A percentile compares a stretch with the other conserved stretches of the same genome.
These are phyloP conservation scores for Anarhynchus alexandrinus DNA, from an alignment of 2,113 vertebrate species.

Conservation along the genomic window DNA sequence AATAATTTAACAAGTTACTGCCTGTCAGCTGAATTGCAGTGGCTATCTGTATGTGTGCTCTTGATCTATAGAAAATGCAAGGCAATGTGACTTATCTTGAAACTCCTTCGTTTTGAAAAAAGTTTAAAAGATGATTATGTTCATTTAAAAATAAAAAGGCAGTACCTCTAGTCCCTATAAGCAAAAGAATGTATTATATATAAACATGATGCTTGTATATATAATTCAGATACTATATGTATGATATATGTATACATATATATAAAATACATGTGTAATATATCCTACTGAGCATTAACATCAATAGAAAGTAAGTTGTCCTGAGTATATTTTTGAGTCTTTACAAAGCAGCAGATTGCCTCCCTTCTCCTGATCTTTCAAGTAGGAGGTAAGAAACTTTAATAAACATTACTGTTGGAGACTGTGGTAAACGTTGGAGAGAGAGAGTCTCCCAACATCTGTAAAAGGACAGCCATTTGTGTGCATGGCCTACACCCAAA, in stretches of 20 bases:
- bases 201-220: background rate
- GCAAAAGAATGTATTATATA: background rate
- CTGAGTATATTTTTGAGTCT: background rate
- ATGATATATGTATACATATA: background rate
- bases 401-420: slow-evolving; percentile 14
- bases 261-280: background rate
- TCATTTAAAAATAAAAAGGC: background rate
- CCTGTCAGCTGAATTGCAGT: background rate
- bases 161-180: background rate
- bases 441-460: background rate
- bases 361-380: background rate
- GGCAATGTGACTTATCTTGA: background rate
- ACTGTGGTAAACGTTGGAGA: background rate
- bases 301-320: background rate
- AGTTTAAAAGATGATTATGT: background rate
- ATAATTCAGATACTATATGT: background rate
- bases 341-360: background rate
- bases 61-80: background rate
- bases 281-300: background rate
- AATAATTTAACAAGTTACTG: background rate
- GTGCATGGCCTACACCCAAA: background rate
- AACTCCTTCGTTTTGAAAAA: background rate
- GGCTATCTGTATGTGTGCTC: background rate
- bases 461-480: background rate
- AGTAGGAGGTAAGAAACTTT: background rate